Evolutionary conservation across 92 coral and sea anemone species (phyloP).

Genomic region (Zoanthus gigantus): DNA sequence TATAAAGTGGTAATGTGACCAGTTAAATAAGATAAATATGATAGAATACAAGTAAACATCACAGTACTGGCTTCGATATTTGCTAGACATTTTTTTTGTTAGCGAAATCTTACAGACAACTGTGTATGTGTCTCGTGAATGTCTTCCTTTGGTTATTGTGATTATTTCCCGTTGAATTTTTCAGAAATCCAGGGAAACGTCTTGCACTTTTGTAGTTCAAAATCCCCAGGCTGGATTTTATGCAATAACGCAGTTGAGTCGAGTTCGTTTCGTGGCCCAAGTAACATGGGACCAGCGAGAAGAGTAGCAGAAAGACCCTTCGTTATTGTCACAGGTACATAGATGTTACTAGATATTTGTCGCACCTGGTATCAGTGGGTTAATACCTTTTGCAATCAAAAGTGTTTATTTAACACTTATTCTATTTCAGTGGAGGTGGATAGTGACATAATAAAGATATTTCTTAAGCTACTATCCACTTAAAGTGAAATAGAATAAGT

Average conservation of each 20-base stretch:
- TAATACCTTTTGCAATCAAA: no score
- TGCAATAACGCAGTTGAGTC: constrained; percentile 73
- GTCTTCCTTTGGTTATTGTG: not conserved
- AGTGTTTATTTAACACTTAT: no score
- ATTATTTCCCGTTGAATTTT: not conserved
- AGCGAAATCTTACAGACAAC: not conserved
- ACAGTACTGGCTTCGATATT: not conserved
- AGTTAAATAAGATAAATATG: no score
- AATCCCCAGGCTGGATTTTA: constrained; percentile 57
- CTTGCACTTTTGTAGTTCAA: constrained; percentile 61
- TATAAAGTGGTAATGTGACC: no score
- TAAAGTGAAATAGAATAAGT: no score
- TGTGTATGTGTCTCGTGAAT: not conserved
- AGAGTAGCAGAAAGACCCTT: constrained; percentile 90
- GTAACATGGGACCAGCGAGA: constrained; percentile 91
- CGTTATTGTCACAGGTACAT: constrained; percentile 84
- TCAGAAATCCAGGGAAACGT: constrained; percentile 14
- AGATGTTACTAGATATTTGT: not conserved
- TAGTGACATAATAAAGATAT: no score
- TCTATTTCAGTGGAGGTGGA: no score
- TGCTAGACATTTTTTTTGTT: not conserved
- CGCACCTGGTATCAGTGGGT: no score
- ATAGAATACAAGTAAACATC: no score
- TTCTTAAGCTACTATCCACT: no score
- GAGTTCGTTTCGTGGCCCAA: constrained; percentile 77